These are phyloP conservation scores for Nannobrachium achirus DNA, from an alignment of 2,113 vertebrate genomes.

Conservation along the genomic window DNA sequence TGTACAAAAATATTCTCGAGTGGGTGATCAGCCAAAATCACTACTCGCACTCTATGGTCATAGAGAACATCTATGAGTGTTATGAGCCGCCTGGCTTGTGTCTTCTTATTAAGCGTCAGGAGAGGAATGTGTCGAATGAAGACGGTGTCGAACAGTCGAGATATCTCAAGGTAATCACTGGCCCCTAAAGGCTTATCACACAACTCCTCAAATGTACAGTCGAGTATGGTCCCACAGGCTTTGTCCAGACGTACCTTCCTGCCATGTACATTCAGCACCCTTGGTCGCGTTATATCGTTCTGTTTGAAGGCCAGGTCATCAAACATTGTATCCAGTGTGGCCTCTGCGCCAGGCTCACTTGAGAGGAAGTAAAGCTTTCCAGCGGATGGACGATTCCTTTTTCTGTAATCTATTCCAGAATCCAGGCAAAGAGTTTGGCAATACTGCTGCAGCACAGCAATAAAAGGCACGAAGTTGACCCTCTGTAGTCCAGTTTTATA, in stretches of 20 bases:
- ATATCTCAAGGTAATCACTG: conserved; percentile 95
- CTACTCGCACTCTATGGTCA: conserved; percentile 93
- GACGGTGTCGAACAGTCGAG: conserved; percentile 89
- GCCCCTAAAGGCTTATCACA: conserved; percentile 96
- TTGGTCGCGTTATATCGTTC: conserved; percentile 97
- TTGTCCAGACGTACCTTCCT: conserved; percentile 92
- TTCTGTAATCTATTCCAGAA: conserved; percentile 95
- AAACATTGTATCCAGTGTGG: conserved; percentile 93
- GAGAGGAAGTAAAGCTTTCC: conserved; percentile 95
- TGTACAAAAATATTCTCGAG: conserved; percentile 87
- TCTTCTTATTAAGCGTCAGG: conserved; percentile 88
- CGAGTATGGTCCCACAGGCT: conserved; percentile 93
- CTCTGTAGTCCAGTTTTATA: conserved; percentile 99
- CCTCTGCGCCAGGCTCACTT: conserved; percentile 92
- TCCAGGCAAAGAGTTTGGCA: conserved; percentile 90
- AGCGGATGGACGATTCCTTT: conserved; percentile 85
- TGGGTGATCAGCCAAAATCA: conserved; percentile 85
- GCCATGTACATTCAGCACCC: conserved; percentile 92
- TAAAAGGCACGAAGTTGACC: conserved; percentile 98
- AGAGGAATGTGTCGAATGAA: conserved; percentile 91
- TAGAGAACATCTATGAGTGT: conserved; percentile 95
- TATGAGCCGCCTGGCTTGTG: conserved; percentile 92
- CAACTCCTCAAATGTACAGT: conserved; percentile 98
- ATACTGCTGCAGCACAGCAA: conserved; percentile 92
- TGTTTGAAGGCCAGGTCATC: conserved; percentile 98